Conservation (phyloP, 2,888 invertebrate genomes). For the Cosmopolites sordidus region DNA sequence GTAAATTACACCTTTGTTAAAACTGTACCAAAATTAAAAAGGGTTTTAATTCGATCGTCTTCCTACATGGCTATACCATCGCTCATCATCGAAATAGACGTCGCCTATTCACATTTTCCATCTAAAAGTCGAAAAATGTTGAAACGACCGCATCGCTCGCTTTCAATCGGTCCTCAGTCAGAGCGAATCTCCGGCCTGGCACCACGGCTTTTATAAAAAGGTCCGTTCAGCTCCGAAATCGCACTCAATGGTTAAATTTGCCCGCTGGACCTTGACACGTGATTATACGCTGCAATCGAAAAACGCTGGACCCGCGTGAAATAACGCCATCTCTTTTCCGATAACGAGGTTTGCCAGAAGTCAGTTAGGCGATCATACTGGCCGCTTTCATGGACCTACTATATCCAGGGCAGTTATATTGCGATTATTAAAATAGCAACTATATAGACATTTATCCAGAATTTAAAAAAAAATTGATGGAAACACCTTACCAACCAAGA, state of each 20-base stretch:
- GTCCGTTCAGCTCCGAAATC: conserved; percentile 31
- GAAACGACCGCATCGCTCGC: too few relatives aligned
- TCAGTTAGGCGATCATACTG: conserved; percentile 24
- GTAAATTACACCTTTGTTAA: too few relatives aligned
- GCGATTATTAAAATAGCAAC: background rate
- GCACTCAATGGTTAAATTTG: conserved; percentile 37
- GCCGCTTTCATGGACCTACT: conserved; percentile 17
- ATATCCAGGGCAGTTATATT: background rate
- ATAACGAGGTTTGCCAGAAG: conserved; percentile 27
- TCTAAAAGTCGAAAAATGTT: too few relatives aligned
- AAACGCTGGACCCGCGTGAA: conserved; percentile 27
- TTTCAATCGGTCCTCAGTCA: too few relatives aligned
- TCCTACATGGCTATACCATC: too few relatives aligned
- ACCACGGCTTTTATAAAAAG: conserved; percentile 18
- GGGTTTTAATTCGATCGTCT: too few relatives aligned
- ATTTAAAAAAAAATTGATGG: too few relatives aligned
- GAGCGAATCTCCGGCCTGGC: background rate
- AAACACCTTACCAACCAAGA: too few relatives aligned
- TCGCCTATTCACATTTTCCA: too few relatives aligned
- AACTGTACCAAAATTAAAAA: too few relatives aligned
- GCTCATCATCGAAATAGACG: too few relatives aligned
- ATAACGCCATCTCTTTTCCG: conserved; percentile 25
- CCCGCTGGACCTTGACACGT: conserved; percentile 44
- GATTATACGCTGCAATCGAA: conserved; percentile 39
- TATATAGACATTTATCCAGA: too few relatives aligned